phyloP scores from a whole-genome alignment of 2,888 invertebrate genomes.

The Amorpha juglandis region DNA sequence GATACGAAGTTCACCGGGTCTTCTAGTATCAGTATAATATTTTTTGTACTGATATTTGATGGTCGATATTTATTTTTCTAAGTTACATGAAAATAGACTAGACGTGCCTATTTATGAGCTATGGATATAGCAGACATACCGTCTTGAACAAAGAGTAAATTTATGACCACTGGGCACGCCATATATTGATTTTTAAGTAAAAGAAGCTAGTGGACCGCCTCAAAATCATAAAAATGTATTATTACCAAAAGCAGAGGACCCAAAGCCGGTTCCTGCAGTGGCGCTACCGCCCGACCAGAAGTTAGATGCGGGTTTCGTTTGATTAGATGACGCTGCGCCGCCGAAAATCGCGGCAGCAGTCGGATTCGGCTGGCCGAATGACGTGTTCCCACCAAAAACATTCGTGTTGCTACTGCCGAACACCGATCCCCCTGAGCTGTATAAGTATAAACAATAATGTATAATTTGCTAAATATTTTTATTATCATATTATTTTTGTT shows the following conservation, averaged over 20 bases:
- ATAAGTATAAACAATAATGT: neutral
- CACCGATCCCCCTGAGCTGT: constrained; percentile 59
- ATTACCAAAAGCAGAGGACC: constrained; percentile 68
- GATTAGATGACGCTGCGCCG: constrained; percentile 58
- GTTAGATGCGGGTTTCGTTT: constrained; percentile 55
- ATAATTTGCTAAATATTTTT: no score
- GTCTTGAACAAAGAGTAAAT: no score
- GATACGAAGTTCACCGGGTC: no score
- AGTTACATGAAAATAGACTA: no score
- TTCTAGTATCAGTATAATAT: no score
- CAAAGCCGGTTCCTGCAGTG: constrained; percentile 58
- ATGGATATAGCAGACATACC: no score
- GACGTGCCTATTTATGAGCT: no score
- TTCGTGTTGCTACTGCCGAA: constrained; percentile 63
- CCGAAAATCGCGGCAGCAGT: constrained; percentile 67
- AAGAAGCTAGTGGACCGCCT: neutral
- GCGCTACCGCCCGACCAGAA: constrained; percentile 65
- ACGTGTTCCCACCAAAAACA: constrained; percentile 67
- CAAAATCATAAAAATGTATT: constrained; percentile 12
- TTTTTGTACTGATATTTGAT: no score
- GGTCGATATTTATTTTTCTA: no score
- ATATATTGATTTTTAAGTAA: neutral
- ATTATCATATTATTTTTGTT: no score
- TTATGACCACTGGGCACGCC: no score
- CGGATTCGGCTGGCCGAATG: constrained; percentile 67